Conservation (phyloP, 2,888 invertebrate species). For the Ariolimax columbianus region DNA sequence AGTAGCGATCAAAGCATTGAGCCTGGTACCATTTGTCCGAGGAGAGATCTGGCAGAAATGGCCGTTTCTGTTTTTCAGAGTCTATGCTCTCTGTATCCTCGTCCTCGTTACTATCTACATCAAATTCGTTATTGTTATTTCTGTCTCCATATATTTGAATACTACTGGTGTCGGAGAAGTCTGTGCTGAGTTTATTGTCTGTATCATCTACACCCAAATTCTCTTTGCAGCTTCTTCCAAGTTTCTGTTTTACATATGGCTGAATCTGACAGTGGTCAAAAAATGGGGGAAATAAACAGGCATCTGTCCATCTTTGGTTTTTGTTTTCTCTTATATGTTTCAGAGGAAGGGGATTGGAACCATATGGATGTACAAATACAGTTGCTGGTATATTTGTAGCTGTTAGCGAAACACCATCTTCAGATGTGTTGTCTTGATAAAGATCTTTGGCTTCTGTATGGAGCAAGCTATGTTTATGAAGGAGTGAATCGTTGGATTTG, state of each 20-base stretch:
- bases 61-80: background rate
- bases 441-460: background rate
- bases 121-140: constrained; percentile 29
- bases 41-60: constrained; percentile 43
- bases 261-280: background rate
- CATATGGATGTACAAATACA: constrained; percentile 32
- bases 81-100: background rate
- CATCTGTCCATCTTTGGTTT: background rate
- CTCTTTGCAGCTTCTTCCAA: background rate
- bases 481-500: background rate
- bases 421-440: background rate
- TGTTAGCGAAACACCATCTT: background rate
- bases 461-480: background rate
- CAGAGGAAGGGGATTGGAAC: constrained; percentile 35
- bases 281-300: background rate
- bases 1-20: constrained; percentile 66
- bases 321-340: background rate
- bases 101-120: constrained; percentile 4
- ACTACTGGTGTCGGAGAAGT: constrained; percentile 50
- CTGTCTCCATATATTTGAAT: background rate
- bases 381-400: background rate
- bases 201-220: constrained; percentile 36
- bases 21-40: constrained; percentile 63
- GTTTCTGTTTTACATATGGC: constrained; percentile 19
- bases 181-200: constrained; percentile 34